A percentile compares a stretch with the other conserved stretches of the same genome.
Conservation (phyloP, 2,888 invertebrate species). For the Nymphalis polychloros region DNA sequence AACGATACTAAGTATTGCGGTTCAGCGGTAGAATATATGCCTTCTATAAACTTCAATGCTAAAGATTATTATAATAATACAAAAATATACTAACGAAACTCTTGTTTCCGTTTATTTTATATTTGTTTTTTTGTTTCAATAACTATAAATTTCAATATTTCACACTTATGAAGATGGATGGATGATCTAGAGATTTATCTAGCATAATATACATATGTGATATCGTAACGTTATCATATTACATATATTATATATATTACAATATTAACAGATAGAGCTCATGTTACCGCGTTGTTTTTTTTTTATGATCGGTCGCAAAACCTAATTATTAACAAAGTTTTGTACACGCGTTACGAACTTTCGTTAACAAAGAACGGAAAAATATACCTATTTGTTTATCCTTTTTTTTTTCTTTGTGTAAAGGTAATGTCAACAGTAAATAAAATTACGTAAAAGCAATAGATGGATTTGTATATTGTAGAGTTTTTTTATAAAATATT, state of each 20-base stretch:
- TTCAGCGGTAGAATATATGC: no score
- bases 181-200: background rate
- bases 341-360: conserved; percentile 23
- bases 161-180: background rate
- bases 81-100: no score
- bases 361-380: conserved; percentile 18
- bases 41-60: no score
- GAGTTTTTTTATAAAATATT: no score
- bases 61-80: no score
- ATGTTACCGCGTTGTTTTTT: background rate
- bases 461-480: no score
- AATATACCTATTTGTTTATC: conserved; percentile 23
- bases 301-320: conserved; percentile 25
- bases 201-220: background rate
- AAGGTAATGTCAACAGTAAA: no score
- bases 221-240: background rate
- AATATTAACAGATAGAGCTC: background rate
- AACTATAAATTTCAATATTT: no score
- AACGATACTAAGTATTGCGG: no score
- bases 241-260: conserved; percentile 2
- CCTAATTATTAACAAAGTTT: conserved; percentile 33
- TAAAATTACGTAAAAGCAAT: no score
- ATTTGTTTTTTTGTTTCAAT: no score
- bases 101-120: no score
- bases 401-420: background rate